Conservation (phyloP, 2,888 invertebrate species). For the Cerceris ruficornis region DNA sequence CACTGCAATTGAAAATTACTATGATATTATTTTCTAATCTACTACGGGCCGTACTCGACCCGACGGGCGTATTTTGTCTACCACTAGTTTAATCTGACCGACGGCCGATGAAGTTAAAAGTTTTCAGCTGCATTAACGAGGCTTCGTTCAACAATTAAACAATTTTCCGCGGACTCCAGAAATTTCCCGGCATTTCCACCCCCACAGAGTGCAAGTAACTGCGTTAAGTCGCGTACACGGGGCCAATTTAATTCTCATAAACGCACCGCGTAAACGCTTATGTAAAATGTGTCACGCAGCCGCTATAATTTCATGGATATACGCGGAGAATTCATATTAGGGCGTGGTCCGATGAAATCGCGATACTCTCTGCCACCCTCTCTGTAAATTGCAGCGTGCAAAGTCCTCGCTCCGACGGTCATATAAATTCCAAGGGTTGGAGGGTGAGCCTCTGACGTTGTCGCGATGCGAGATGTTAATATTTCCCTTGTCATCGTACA, state of each 20-base stretch:
- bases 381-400: constrained; percentile 35
- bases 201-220: not conserved
- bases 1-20: too few relatives aligned
- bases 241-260: constrained; percentile 13
- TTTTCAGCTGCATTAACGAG: too few relatives aligned
- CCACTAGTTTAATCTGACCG: too few relatives aligned
- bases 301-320: constrained; percentile 47
- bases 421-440: constrained; percentile 43
- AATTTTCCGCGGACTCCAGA: too few relatives aligned
- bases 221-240: not conserved
- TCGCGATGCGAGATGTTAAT: not conserved
- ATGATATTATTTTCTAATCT: too few relatives aligned
- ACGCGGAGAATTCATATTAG: constrained; percentile 56
- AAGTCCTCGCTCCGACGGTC: not conserved
- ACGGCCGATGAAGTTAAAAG: too few relatives aligned
- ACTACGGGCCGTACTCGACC: too few relatives aligned
- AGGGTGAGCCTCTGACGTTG: not conserved
- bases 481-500: not conserved
- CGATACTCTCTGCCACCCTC: constrained; percentile 20
- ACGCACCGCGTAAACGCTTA: not conserved
- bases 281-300: constrained; percentile 40
- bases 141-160: too few relatives aligned
- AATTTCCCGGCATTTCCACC: too few relatives aligned
- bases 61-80: too few relatives aligned
- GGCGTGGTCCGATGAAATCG: constrained; percentile 45